Evolutionary conservation across 2,113 vertebrate species (phyloP), one percentile per base, ranked within the genome.

Genomic region (Menidia beryllina): DNA sequence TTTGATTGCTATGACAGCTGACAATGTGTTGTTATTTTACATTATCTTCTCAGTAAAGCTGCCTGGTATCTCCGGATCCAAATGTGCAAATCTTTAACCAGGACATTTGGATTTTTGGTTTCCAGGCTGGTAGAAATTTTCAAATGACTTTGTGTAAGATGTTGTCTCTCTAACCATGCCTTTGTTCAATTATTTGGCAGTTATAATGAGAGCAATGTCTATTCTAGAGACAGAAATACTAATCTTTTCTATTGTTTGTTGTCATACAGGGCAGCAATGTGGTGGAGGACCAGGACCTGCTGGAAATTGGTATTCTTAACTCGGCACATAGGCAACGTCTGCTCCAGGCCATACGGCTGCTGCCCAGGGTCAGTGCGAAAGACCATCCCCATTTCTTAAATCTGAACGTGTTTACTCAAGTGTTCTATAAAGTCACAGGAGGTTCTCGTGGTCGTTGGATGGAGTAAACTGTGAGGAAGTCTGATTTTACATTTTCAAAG

Each of bases 281-380:
- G 75, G 97, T 99, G 93, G 97, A 99, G 77, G 97, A 99, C 90
- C 97, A 99, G 86, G 97, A 98, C 90, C 93, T 99, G 89, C 89
- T 99, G 90, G 97, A 99, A 93, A 99, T 99, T 62, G 97, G 97
- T 77, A 99, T 98, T 82, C 95, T 99, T 84, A 99, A 98, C 91
- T 99, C 97, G 52, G 95, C 96, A 63, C 97, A 99, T 91, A 95
- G 97, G 88, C 97, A 99, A 78, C 95, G 96, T 85, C 96, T 99
- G 88, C 95, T 99, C n/a, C 97, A 99, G 93, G 97, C 97, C 81
- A 98, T 98, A 73, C 96, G 98, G 73, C 95, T 98, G 76, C 95
- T 99, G 89, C 97, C 97, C 87, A 95, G 97, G 95, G 97, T 98
- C 90, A 87, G 78, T 48, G 6, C 41, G 11, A 50, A 75, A 52